These are phyloP conservation scores for Hephaestus fuliginosus DNA, from an alignment of 2,797 vertebrate species.

Conservation along the genomic window DNA sequence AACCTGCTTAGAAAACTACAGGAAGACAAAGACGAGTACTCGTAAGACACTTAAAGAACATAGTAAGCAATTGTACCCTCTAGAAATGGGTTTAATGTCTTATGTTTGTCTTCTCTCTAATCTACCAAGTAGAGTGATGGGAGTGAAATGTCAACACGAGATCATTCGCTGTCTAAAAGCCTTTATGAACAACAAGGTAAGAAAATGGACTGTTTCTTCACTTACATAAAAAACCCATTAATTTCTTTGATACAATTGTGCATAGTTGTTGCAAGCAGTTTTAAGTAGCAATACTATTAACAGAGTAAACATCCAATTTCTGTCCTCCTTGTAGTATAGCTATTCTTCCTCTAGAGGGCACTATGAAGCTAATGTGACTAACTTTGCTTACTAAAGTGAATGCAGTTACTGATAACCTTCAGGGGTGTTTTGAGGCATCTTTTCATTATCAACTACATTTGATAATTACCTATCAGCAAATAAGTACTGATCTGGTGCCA, in stretches of 20 bases:
- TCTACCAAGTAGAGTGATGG: conserved; percentile 63
- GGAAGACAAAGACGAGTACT: conserved; percentile 88
- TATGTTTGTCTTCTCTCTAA: conserved; percentile 7
- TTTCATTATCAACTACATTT: not conserved
- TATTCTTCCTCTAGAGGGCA: conserved; percentile 50
- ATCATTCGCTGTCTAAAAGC: conserved; percentile 95
- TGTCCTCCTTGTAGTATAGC: conserved; percentile 18
- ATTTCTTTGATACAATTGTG: not conserved
- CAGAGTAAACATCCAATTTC: not conserved
- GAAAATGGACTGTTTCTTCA: not conserved
- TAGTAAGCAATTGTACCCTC: not conserved
- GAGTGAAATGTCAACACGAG: conserved; percentile 91
- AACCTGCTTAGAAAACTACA: conserved; percentile 88
- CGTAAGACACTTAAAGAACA: conserved; percentile 69
- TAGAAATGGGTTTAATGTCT: conserved; percentile 21
- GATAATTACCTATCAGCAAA: not conserved
- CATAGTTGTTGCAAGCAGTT: not conserved
- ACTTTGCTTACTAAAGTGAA: conserved; percentile 12
- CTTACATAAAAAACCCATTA: not conserved
- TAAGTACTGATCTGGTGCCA: not conserved
- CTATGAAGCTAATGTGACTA: not conserved
- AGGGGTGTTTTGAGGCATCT: not conserved
- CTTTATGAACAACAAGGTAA: conserved; percentile 97
- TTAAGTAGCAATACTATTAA: not conserved
- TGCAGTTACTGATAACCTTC: not conserved